These are phyloP conservation scores for Bursaphelenchus okinawaensis DNA, from an alignment of 2,888 invertebrate genomes.

Conservation along the genomic window DNA sequence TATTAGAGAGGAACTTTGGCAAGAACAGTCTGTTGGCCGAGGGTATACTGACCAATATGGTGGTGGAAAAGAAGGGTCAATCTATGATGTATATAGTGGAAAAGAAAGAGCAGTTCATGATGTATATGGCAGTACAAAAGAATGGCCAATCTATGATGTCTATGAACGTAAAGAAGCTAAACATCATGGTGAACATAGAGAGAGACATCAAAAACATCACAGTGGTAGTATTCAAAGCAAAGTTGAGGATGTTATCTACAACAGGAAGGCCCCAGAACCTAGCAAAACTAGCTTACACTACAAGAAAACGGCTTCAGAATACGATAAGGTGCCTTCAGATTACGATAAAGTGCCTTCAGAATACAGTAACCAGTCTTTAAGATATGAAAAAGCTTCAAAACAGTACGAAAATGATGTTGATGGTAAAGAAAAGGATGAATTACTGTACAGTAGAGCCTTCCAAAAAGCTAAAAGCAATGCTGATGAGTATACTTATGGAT, in stretches of 20 bases:
- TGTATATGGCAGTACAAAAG: too few species aligned
- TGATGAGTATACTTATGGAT: conserved; percentile 8
- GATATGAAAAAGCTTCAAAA: too few species aligned
- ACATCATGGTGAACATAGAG: too few species aligned
- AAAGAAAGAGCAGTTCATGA: too few species aligned
- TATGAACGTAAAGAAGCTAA: too few species aligned
- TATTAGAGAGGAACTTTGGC: not conserved
- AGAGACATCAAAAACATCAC: not conserved
- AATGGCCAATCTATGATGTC: too few species aligned
- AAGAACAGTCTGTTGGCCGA: too few species aligned
- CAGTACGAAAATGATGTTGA: too few species aligned
- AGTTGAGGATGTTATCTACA: not conserved
- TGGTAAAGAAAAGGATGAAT: not conserved
- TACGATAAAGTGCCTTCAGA: not conserved
- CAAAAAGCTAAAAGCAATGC: not conserved
- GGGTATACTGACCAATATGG: too few species aligned
- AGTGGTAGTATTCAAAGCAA: not conserved
- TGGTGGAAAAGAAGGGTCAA: conserved; percentile 1
- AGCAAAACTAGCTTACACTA: too few species aligned
- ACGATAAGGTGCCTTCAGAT: not conserved
- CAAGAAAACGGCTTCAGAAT: not conserved
- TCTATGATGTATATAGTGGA: not conserved
- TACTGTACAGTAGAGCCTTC: conserved; percentile 8
- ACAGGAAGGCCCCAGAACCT: too few species aligned
- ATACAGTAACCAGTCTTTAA: not conserved